phyloP scores from a whole-genome alignment of 2,888 invertebrate genomes.

The Myopa testacea region DNA sequence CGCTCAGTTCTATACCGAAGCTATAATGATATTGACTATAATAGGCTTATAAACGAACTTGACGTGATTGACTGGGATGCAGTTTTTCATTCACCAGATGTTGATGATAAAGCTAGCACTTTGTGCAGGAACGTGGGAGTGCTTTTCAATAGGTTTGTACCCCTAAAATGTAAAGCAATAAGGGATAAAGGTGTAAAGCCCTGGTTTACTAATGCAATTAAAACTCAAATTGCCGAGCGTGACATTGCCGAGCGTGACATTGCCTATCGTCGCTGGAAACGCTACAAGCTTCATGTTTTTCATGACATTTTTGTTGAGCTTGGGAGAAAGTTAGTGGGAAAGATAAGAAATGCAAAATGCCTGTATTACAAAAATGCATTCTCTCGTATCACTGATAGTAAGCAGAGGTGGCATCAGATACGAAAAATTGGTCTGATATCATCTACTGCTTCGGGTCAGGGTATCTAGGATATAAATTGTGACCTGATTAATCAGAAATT shows the following conservation, averaged over 20 bases:
- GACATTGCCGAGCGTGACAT: too few relatives aligned
- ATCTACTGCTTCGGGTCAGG: neutral
- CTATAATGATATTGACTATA: neutral
- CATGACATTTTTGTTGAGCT: neutral
- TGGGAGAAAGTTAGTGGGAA: neutral
- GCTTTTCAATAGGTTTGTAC: constrained; percentile 1
- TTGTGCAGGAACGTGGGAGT: neutral
- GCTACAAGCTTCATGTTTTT: neutral
- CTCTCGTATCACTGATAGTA: neutral
- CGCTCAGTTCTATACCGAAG: neutral
- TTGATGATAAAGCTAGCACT: neutral
- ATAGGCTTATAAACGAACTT: neutral
- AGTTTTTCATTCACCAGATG: neutral
- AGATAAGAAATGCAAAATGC: too few relatives aligned
- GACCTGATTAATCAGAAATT: neutral
- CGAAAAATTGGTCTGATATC: constrained; percentile 2
- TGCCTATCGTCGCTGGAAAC: neutral
- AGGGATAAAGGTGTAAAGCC: neutral
- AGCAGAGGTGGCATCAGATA: neutral
- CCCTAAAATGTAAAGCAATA: neutral
- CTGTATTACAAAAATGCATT: neutral
- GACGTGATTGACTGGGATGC: neutral
- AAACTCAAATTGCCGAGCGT: neutral
- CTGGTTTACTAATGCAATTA: neutral
- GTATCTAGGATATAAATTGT: neutral